Evolutionary conservation across 2,888 invertebrate genomes (phyloP), one percentile per base, ranked within the genome.

Genomic region (Hydrotaea diabolus): DNA sequence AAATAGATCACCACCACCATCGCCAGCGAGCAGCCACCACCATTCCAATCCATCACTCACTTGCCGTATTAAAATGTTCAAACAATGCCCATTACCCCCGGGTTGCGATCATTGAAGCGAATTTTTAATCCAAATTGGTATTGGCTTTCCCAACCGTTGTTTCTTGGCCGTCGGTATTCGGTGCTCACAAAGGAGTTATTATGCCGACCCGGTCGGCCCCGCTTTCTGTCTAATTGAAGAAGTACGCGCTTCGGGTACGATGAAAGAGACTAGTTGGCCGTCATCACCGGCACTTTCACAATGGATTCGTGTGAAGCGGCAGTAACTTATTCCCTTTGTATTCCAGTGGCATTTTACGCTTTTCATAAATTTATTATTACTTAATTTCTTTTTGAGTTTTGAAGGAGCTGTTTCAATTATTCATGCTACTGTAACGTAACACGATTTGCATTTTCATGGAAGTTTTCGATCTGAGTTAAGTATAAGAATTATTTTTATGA

Each of bases 111-210:
- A 88, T 87, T 90, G 89, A 90, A 90, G 88, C 91, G 90, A 88
- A 89, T 88, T 89, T 89, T 89, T 90, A 91, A 91, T 89, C 91
- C 90, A 89, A 90, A 91, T 90, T 90, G 89, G 85, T 85, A 81
- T 82, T 85, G 81, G 84, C 78, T 81, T 85, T 85, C 76, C 55
- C 77, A 74, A 80, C 36, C 7, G 31, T 7, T 31, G 3, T n/a
- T 31, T 31, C 31, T 31, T 31, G 78, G 53, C 64, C 71, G 26
- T 36, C 49, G 59, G 57, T 43, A 55, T 77, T 78, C 39, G 31
- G 31, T 7, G 31, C 73, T 39, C 64, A 77, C 80, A 69, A 83
- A 82, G 21, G 17, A 2, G 81, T 74, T 31, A 64, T 53, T 49
- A 78, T 79, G 79, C 81, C 31, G 72, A 64, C 62, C 46, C 53